Base-by-base conservation (phyloP, 2,888 invertebrate genomes). In the Xestobium rufovillosum region DNA sequence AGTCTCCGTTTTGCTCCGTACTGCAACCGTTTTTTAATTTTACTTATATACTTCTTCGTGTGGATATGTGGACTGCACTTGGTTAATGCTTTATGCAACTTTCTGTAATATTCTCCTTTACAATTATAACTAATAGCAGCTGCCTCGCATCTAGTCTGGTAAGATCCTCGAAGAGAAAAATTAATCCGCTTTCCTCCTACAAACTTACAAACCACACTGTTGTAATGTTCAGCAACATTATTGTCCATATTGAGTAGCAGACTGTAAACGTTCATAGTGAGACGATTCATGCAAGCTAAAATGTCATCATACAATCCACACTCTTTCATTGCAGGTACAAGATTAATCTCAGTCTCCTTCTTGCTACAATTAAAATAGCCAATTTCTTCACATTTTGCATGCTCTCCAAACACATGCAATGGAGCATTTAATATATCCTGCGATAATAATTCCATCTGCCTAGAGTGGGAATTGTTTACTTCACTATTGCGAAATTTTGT, bases 171-270 rank as follows among this genome's bases (percentile, higher is more conserved):
- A 34, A 43, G 29, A 3, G 51, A 26, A 43, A 49, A 55, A 42
- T 62, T 59, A 4, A 56, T 49, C 36, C 57, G 36, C 49, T 60
- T 62, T 3, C 59, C 61, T 3, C 56, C 55, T 10, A 53, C 47
- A 38, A 49, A 54, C 45, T 56, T 56, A 3, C 54, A 52, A 3
- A 59, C 48, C 3, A 55, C 42, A 11, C 45, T 47, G 35, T 57
- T 56, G 31, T 49, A 60, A 10, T 39, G 31, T 45, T 59, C 58
- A 2, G 56, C 55, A 3, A 33, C 27, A n/a, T n/a, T n/a, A n/a
- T n/a, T n/a, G n/a, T n/a, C n/a, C n/a, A n/a, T n/a, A n/a, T n/a
- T n/a, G n/a, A 48, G 41, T 3, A 54, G 36, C 10, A 55, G 35
- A 29, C 29, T 49, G 12, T 45, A 33, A 9, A 48, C 34, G 14